Evolutionary conservation across 2,797 vertebrate species (phyloP).

Genomic region (Xiphophorus birchmanni): DNA sequence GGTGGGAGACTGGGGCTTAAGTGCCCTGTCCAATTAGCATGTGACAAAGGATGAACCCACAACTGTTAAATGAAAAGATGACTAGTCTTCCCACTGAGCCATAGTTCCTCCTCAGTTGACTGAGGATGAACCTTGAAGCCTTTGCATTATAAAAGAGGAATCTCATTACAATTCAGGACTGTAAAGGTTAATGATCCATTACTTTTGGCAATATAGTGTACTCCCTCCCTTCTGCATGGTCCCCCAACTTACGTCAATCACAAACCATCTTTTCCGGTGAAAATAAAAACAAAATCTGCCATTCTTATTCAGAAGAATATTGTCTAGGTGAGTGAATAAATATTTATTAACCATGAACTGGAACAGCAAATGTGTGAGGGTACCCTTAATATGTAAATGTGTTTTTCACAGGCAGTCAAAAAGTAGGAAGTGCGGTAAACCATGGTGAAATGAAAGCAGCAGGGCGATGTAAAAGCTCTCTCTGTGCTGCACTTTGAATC

Average conservation of each 20-base stretch:
- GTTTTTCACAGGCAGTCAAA: slow-evolving; percentile 10
- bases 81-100: neutral
- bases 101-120: neutral
- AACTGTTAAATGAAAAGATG: neutral
- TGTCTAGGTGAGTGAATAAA: slow-evolving; percentile 14
- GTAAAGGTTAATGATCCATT: neutral
- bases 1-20: neutral
- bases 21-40: neutral
- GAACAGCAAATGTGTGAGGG: slow-evolving; percentile 23
- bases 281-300: slow-evolving; percentile 32
- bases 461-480: slow-evolving; percentile 15
- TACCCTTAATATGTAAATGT: slow-evolving; percentile 40
- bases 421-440: slow-evolving; percentile 22
- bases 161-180: neutral
- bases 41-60: neutral
- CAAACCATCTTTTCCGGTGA: slow-evolving; percentile 17
- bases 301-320: slow-evolving; percentile 15
- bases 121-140: neutral
- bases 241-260: slow-evolving; percentile 25
- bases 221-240: neutral
- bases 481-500: slow-evolving; percentile 28
- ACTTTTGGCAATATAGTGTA: neutral
- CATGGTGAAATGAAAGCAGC: slow-evolving; percentile 30
- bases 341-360: slow-evolving; percentile 20
- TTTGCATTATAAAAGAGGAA: neutral